Conservation (phyloP, 2,797 vertebrate species). For the Enteromius trimaculatus region DNA sequence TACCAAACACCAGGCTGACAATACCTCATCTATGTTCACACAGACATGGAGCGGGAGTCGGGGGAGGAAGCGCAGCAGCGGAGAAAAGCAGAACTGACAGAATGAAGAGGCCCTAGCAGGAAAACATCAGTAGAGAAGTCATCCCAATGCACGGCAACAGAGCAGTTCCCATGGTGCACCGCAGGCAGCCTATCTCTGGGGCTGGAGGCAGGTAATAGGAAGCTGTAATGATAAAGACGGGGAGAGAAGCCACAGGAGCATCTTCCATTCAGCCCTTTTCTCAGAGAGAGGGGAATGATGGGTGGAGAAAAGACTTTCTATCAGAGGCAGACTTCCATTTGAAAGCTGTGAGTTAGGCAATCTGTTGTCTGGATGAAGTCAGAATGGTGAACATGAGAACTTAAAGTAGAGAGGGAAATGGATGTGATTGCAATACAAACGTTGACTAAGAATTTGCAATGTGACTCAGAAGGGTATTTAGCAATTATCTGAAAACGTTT, state of each 20-base stretch:
- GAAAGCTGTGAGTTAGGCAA: slow-evolving; percentile 44
- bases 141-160: slow-evolving; percentile 79
- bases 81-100: slow-evolving; percentile 73
- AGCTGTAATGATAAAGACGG: slow-evolving; percentile 79
- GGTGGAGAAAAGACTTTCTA: slow-evolving; percentile 35
- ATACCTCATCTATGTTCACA: slow-evolving; percentile 58
- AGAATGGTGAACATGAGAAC: slow-evolving; percentile 35
- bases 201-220: slow-evolving; percentile 82
- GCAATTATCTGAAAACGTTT: neutral
- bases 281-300: slow-evolving; percentile 1
- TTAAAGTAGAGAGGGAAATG: neutral
- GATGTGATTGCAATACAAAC: slow-evolving; percentile 17
- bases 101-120: slow-evolving; percentile 71
- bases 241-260: slow-evolving; percentile 72
- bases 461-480: neutral
- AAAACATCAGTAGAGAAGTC: slow-evolving; percentile 81
- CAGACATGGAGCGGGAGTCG: slow-evolving; percentile 11
- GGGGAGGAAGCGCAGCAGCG: slow-evolving; percentile 38
- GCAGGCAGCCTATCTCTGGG: slow-evolving; percentile 80
- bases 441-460: neutral
- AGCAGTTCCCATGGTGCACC: slow-evolving; percentile 74
- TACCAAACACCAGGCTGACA: slow-evolving; percentile 59
- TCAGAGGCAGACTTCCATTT: slow-evolving; percentile 44
- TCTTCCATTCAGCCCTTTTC: slow-evolving; percentile 66
- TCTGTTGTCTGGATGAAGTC: slow-evolving; percentile 44